Evolutionary conservation across 2,888 invertebrate species (phyloP), one percentile per base, ranked within the genome.

Genomic region (Hartigia nigra): DNA sequence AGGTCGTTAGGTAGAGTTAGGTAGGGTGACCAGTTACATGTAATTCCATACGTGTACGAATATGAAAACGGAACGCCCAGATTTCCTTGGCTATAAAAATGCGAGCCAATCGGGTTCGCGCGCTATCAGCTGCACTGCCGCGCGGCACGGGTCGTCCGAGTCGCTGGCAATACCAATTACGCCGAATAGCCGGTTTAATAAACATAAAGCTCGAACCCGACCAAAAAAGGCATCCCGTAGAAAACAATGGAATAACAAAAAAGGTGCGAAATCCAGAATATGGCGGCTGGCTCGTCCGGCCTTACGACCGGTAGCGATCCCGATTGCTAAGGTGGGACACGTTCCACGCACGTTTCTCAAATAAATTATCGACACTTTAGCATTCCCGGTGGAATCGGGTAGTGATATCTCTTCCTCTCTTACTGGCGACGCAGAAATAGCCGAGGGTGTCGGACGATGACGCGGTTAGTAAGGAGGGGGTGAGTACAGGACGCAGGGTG

Each of bases 321-420:
- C 76, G 78, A 72, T 74, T 77, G 78, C 74, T 76, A 76, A 77
- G 78, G 72, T 78, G 87, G 86, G 86, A 85, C 91, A 91, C 91
- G 91, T 91, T 89, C 89, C 86, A 81, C 83, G 90, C 85, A 90
- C 90, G 90, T 87, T 86, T 88, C 84, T 87, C 87, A 91, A 91
- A 90, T 91, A 90, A 89, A 90, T 89, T 88, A 87, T 88, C 83
- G 78, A 80, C 84, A 83, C 70, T 75, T 81, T 80, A 84, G 86
- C 83, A 87, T 86, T 86, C 86, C 83, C 80, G 79, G 83, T 81
- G 85, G 87, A 72, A 72, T 72, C 72, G 72, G 72, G 31, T 31
- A 72, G 31, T 12, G 31, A 72, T 34, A 32, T 72, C 72, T 72
- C 31, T 55, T 55, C 9, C 55, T 55, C 23, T 9, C 14, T 55